Evolutionary conservation across 2,113 vertebrate genomes (phyloP).

Genomic region (Notarius quadriscutis): DNA sequence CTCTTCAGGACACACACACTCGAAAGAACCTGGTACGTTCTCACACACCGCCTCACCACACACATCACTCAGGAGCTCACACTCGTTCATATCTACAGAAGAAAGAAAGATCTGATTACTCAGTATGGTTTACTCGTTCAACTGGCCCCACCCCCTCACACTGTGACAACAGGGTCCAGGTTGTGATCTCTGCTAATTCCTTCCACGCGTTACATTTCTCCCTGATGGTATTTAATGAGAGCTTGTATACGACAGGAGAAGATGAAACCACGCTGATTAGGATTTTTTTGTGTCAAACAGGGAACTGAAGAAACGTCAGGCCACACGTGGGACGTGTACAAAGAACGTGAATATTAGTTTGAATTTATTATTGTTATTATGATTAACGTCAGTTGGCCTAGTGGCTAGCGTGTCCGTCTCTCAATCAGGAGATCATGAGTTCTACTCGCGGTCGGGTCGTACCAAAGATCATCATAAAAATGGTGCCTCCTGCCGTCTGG

Average conservation of each 20-base stretch:
- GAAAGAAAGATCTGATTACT: neutral
- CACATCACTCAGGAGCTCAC: slow-evolving; percentile 86
- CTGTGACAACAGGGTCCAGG: neutral
- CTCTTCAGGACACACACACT: slow-evolving; percentile 84
- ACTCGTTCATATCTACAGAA: slow-evolving; percentile 91
- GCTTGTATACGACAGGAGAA: neutral
- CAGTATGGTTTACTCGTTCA: neutral
- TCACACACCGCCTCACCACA: slow-evolving; percentile 93
- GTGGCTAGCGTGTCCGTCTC: too few species aligned
- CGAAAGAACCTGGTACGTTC: slow-evolving; percentile 88
- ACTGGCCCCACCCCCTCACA: neutral
- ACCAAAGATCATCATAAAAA: too few species aligned
- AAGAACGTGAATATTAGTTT: neutral
- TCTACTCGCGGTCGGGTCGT: too few species aligned
- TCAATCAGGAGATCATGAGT: too few species aligned
- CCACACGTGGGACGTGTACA: too few species aligned
- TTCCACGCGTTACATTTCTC: neutral
- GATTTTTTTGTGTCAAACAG: neutral
- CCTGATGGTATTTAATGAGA: neutral
- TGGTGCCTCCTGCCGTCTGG: too few species aligned
- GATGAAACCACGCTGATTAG: too few species aligned
- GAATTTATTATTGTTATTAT: neutral
- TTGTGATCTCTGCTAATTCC: neutral
- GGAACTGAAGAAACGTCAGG: neutral
- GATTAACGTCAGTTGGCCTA: too few species aligned